phyloP scores from a whole-genome alignment of 35 echinoderm and acorn worm species.

The Acanthaster planci region DNA sequence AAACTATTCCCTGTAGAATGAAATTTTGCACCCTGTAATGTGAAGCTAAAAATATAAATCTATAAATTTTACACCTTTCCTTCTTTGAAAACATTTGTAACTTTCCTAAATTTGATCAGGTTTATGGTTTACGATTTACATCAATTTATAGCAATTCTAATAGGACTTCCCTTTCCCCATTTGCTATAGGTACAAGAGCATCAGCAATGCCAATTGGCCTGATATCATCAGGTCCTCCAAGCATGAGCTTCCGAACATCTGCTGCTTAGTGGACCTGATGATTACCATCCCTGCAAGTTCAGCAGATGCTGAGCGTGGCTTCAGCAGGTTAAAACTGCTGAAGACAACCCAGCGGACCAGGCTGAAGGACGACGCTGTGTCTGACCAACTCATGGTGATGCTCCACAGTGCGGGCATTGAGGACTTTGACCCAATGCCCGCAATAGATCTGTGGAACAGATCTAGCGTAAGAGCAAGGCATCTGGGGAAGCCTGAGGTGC shows the following conservation, averaged over 20 bases:
- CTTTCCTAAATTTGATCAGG: not conserved
- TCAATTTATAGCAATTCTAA: not conserved
- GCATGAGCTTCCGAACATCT: constrained; percentile 22
- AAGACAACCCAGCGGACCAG: constrained; percentile 36
- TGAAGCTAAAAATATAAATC: no score
- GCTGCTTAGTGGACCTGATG: constrained; percentile 36
- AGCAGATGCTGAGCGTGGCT: constrained; percentile 57
- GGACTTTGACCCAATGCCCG: constrained; percentile 14
- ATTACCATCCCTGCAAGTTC: constrained; percentile 51
- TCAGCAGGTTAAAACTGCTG: constrained; percentile 30
- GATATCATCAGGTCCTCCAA: not conserved
- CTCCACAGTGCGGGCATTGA: constrained; percentile 33
- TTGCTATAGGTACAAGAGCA: constrained; percentile 23
- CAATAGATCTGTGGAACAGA: constrained; percentile 29
- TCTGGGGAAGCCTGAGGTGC: not conserved
- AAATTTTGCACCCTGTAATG: no score
- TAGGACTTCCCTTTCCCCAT: no score
- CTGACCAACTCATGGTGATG: constrained; percentile 30
- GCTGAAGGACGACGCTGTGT: constrained; percentile 22
- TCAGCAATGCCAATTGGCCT: constrained; percentile 13
- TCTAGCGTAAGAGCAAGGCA: not conserved
- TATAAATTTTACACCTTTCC: no score
- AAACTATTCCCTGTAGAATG: no score
- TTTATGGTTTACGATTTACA: not conserved
- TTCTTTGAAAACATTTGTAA: not conserved